These are phyloP conservation scores for Lerema accius DNA, from an alignment of 1,140 invertebrate genomes.

Conservation along the genomic window DNA sequence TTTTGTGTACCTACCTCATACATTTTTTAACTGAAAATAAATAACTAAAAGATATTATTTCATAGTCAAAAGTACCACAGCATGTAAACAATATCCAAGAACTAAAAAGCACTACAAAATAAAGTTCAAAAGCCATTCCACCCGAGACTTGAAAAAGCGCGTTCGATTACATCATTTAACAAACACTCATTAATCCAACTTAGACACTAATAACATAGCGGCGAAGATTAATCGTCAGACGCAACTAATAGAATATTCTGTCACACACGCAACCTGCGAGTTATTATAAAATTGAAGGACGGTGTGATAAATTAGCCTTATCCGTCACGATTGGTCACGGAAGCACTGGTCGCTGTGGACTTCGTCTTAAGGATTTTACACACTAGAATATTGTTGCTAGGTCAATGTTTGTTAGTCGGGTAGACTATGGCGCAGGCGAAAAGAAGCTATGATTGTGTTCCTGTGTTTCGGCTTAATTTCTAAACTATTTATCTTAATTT, in stretches of 20 bases:
- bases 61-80: constrained; percentile 6
- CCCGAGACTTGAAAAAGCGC: constrained; percentile 36
- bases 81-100: constrained; percentile 4
- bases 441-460: too few species aligned
- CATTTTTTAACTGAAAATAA: too few species aligned
- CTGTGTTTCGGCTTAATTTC: too few species aligned
- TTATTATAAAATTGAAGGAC: constrained; percentile 78
- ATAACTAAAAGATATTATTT: too few species aligned
- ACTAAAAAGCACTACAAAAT: constrained; percentile 10
- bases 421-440: too few species aligned
- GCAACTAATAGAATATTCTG: constrained; percentile 77
- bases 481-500: too few species aligned
- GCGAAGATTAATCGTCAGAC: constrained; percentile 69
- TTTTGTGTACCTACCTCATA: too few species aligned
- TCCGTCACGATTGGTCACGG: constrained; percentile 78
- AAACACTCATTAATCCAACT: constrained; percentile 76
- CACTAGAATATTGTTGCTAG: constrained; percentile 21
- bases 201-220: constrained; percentile 67
- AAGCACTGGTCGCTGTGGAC: constrained; percentile 42
- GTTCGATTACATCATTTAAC: constrained; percentile 59
- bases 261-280: constrained; percentile 73
- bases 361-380: constrained; percentile 31
- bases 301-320: constrained; percentile 75
- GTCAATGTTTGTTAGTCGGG: background rate
- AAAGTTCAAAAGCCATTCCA: constrained; percentile 4